Evolutionary conservation across 2,113 vertebrate genomes (phyloP).

Genomic region (Anarhynchus alexandrinus): DNA sequence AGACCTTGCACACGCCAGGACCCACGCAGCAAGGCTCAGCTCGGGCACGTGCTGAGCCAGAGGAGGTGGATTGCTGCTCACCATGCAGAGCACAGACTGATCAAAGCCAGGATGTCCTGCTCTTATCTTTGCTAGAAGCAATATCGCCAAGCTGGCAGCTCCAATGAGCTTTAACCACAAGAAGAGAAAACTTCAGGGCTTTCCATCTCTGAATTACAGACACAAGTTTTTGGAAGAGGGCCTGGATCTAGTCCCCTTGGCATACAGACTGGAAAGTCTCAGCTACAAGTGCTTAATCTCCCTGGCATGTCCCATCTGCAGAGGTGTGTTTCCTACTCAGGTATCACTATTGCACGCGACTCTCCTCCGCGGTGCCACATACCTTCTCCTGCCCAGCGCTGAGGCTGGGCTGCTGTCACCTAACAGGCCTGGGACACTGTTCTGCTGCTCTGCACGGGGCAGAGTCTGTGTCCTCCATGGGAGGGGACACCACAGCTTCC

Average conservation of each 20-base stretch:
- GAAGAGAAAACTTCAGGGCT: background rate
- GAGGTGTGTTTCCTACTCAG: background rate
- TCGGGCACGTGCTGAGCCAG: accelerated
- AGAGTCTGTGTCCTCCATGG: background rate
- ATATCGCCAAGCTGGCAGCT: background rate
- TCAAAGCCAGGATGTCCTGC: background rate
- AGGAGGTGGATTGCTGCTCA: background rate
- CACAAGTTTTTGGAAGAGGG: background rate
- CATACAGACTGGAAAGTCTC: background rate
- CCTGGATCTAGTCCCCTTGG: background rate
- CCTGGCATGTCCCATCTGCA: background rate
- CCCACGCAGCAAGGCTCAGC: background rate
- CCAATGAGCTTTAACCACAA: background rate
- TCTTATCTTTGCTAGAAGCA: background rate
- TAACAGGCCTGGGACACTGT: background rate
- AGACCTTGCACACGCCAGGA: background rate
- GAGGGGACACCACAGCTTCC: background rate
- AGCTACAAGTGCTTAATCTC: background rate
- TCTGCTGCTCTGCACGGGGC: background rate
- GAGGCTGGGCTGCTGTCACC: background rate
- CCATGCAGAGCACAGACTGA: background rate
- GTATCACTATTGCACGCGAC: accelerated
- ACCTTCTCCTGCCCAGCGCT: background rate
- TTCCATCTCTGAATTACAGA: background rate
- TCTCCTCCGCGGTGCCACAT: accelerated